A percentile compares a stretch with the other conserved stretches of the same genome.
phyloP scores from a whole-genome alignment of 2,113 vertebrate species.

The Nansenia antarctica region DNA sequence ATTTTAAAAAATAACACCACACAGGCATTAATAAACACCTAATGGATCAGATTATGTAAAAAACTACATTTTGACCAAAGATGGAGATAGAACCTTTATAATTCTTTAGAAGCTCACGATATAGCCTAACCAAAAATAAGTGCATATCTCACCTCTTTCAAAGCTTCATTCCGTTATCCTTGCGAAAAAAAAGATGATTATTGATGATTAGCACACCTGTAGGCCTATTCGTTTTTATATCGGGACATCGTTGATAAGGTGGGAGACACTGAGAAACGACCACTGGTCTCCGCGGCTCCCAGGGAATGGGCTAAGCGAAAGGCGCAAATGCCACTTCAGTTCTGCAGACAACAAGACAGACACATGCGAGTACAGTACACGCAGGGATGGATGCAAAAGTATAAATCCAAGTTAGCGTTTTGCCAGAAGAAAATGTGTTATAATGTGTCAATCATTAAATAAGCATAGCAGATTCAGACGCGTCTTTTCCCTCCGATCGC shows the following conservation, averaged over 20 bases:
- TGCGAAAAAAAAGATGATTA: neutral
- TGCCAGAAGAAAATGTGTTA: neutral
- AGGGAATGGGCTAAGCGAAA: conserved; percentile 31
- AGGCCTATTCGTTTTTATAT: conserved; percentile 30
- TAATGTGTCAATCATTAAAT: too few species aligned
- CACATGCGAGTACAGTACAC: conserved; percentile 25
- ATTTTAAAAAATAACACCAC: too few species aligned
- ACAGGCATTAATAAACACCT: too few species aligned
- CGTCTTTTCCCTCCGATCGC: neutral
- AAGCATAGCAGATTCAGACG: neutral
- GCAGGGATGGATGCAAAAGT: neutral
- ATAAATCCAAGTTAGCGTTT: conserved; percentile 15
- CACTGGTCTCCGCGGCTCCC: conserved; percentile 28
- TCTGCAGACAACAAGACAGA: conserved; percentile 34
- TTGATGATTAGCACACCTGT: conserved; percentile 1
- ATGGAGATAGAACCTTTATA: too few species aligned
- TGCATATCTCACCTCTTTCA: conserved; percentile 40
- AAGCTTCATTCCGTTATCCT: conserved; percentile 20
- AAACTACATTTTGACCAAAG: too few species aligned
- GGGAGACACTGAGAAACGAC: conserved; percentile 34
- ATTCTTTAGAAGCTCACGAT: too few species aligned
- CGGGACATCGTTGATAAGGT: conserved; percentile 34
- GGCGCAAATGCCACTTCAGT: conserved; percentile 23
- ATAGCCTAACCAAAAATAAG: conserved; percentile 11
- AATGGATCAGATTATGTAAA: too few species aligned